Conservation (phyloP, 2,888 invertebrate genomes). For the Cataglyphis albicans region DNA sequence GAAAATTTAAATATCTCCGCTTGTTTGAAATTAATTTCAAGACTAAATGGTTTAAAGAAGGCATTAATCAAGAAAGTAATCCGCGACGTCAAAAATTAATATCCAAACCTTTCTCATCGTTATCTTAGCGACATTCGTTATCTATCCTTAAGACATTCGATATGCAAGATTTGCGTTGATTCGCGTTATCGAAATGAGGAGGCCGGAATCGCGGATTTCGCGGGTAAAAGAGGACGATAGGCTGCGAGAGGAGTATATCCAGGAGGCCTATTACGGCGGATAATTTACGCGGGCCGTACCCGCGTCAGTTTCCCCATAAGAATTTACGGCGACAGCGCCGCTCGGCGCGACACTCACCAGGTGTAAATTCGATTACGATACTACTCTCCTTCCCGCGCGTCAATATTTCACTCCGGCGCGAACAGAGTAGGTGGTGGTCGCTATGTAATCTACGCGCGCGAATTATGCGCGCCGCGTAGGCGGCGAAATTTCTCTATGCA, state of each 20-base stretch:
- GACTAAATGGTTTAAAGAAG: not conserved
- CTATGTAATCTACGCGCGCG: conserved; percentile 50
- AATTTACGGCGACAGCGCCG: conserved; percentile 58
- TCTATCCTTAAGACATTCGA: not conserved
- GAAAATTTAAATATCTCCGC: not conserved
- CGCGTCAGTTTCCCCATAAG: conserved; percentile 49
- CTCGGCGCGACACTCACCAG: conserved; percentile 50
- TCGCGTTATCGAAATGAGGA: conserved; percentile 15
- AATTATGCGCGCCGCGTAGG: conserved; percentile 46
- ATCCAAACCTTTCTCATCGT: not conserved
- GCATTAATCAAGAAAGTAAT: not conserved
- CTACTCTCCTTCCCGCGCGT: conserved; percentile 39
- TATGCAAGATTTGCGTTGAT: conserved; percentile 20
- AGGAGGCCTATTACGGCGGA: conserved; percentile 62
- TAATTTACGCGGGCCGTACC: conserved; percentile 63
- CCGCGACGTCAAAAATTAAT: not conserved
- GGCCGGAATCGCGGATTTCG: conserved; percentile 26
- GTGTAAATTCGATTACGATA: conserved; percentile 64
- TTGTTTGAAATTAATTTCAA: not conserved
- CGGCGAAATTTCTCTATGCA: conserved; percentile 42
- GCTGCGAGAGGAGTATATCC: conserved; percentile 18
- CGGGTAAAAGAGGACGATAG: not conserved
- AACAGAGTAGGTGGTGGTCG: conserved; percentile 54
- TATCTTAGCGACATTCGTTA: not conserved
- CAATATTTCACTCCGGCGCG: conserved; percentile 55